phyloP scores from a whole-genome alignment of 2,888 invertebrate genomes.

The Hyles lineata region DNA sequence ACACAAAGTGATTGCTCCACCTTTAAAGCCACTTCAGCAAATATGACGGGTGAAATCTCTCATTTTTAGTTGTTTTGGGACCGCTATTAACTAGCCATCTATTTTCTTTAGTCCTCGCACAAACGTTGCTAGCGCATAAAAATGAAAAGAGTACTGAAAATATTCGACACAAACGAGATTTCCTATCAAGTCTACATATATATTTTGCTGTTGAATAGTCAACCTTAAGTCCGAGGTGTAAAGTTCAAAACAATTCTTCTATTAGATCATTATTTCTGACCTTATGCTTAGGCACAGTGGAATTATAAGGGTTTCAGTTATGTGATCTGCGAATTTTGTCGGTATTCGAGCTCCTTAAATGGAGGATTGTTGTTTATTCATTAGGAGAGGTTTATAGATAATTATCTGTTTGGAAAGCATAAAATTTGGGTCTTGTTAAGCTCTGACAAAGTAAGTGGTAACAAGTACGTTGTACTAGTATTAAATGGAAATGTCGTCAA shows the following conservation, averaged over 20 bases:
- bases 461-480: no score
- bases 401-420: not conserved
- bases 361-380: conserved; percentile 13
- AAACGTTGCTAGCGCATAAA: not conserved
- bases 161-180: conserved; percentile 10
- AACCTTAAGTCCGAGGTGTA: not conserved
- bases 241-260: not conserved
- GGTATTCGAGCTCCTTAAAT: not conserved
- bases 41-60: no score
- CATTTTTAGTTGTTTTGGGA: no score
- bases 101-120: not conserved
- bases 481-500: no score
- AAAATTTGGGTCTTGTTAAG: not conserved
- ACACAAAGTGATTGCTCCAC: no score
- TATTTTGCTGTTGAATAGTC: not conserved
- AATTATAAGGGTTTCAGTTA: conserved; percentile 19
- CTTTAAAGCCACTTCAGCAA: no score
- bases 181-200: not conserved
- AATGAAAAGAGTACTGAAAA: not conserved
- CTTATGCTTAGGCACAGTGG: conserved; percentile 1
- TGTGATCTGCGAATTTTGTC: conserved; percentile 11
- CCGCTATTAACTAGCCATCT: not conserved
- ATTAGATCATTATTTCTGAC: not conserved
- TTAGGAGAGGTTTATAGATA: not conserved
- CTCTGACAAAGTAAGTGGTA: no score